Conservation (phyloP, 2,888 invertebrate species). For the Tillus elongatus region DNA sequence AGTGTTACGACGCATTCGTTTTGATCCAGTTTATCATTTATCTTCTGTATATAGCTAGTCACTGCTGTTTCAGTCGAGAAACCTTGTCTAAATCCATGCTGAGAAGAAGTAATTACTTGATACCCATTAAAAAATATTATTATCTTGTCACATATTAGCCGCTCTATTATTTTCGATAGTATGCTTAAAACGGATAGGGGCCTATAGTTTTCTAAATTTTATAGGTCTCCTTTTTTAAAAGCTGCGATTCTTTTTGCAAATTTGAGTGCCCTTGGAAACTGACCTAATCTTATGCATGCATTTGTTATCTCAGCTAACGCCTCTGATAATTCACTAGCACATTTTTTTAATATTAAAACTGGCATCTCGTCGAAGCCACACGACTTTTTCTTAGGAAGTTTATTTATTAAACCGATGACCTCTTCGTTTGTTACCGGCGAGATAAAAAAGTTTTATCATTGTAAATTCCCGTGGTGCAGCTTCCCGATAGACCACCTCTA, state of each 20-base stretch:
- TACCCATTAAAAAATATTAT: neutral
- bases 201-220: neutral
- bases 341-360: neutral
- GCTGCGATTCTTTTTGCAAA: neutral
- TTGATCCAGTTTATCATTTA: neutral
- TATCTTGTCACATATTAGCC: neutral
- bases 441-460: neutral
- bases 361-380: neutral
- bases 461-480: neutral
- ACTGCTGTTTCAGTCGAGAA: neutral
- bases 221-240: neutral
- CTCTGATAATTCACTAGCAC: neutral
- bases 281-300: neutral
- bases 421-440: neutral
- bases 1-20: neutral
- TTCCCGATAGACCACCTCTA: neutral
- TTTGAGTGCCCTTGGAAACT: neutral
- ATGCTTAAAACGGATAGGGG: neutral
- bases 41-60: neutral
- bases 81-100: neutral
- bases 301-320: neutral
- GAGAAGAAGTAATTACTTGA: neutral
- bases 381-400: slow-evolving; percentile 1
- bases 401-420: neutral
- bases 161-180: neutral